Evolutionary conservation across 2,888 invertebrate species (phyloP), one percentile per base, ranked within the genome.

Genomic region (Rhagium mordax): DNA sequence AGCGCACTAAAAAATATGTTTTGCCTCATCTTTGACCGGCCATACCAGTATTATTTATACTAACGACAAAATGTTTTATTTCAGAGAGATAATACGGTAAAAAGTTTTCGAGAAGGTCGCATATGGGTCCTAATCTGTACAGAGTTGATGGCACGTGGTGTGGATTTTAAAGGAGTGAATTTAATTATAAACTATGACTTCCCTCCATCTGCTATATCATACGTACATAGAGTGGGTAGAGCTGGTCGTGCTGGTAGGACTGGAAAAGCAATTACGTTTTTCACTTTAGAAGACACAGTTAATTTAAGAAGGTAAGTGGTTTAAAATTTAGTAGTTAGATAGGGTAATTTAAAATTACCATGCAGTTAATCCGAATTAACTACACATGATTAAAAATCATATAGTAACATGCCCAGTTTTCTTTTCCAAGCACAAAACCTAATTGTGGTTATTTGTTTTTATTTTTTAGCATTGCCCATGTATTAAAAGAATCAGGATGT

Each of bases 151-250:
- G 96, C 97, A 0, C 93, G 99, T 78, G 99, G 99, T 78, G 95
- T 99, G 76, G 99, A 99, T 89, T 98, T 99, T 88, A 96, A 96
- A 83, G 97, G 97, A 0, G 97, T 99, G 59, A 98, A 97, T 89
- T 90, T 99, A 27, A 98, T 99, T 29, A 91, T 99, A 78, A 99
- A 99, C 90, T 99, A 98, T 86, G 99, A 99, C 89, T 97, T 99
- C 87, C 99, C 99, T 16, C 93, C 95, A 0, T 94, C 95, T 0
- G 93, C 94, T 71, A 95, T 97, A 81, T 93, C 96, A 0, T 98
- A 98, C 84, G 94, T 98, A 82, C 98, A 98, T 89, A 91, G 97
- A 74, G 87, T 90, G 87, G 96, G 97, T 21, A 91, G 99, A 64
- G 98, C 98, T 0, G 99, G 99, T 0, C 91, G 99, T 77, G 99